Conservation (phyloP, 2,888 invertebrate species). For the Neoitamus cyanurus region DNA sequence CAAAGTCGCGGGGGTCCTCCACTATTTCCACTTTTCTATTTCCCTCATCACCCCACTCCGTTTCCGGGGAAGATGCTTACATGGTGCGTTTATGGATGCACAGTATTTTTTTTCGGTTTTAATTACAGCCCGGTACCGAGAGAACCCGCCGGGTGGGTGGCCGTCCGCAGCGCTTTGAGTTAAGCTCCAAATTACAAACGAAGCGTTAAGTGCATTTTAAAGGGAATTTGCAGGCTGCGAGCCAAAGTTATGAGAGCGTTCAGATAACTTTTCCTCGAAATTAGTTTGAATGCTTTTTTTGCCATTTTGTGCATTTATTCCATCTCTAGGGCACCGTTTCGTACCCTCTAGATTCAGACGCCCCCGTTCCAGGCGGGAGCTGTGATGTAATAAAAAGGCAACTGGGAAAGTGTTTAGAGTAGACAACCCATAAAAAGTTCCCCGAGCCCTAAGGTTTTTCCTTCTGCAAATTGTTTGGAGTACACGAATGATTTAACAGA, state of each 20-base stretch:
- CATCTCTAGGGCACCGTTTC: background rate
- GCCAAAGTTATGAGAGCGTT: background rate
- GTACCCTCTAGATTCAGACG: background rate
- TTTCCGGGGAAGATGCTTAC: background rate
- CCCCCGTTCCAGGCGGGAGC: background rate
- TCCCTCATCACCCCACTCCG: background rate
- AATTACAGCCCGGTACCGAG: background rate
- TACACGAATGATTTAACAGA: constrained; percentile 1
- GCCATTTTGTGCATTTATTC: background rate
- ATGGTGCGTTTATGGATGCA: background rate
- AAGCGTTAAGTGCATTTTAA: background rate
- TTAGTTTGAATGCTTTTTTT: background rate
- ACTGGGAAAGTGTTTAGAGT: constrained; percentile 1
- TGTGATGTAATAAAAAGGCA: background rate
- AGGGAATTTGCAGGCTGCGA: background rate
- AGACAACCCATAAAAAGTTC: background rate
- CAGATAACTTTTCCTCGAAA: constrained; percentile 1
- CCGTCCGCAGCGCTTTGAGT: background rate
- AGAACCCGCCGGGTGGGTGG: background rate
- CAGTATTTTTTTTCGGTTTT: background rate
- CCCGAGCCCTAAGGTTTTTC: background rate
- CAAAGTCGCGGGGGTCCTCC: background rate
- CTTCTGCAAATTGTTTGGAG: background rate
- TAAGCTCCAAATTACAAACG: background rate
- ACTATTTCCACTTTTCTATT: background rate